phyloP scores from a whole-genome alignment of 2,797 vertebrate genomes.

The Tokudaia tokunoshimensis region DNA sequence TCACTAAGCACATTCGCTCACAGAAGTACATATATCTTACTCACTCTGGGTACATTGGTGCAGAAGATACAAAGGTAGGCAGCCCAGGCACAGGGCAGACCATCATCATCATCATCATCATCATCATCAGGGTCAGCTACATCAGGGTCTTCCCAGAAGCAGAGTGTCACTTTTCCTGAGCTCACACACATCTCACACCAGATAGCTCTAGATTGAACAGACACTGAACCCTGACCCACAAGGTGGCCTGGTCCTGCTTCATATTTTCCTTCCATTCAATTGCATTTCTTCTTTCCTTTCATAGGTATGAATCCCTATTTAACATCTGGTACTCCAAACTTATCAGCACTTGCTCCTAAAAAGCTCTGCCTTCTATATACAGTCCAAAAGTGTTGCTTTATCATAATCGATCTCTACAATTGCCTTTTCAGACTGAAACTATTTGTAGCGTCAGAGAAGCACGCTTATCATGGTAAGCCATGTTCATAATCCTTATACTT shows the following conservation, averaged over 20 bases:
- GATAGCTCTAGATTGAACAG: neutral
- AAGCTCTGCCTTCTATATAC: neutral
- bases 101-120: too few relatives aligned
- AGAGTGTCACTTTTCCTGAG: neutral
- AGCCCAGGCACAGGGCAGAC: rapidly evolving
- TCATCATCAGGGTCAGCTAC: neutral
- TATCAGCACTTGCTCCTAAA: neutral
- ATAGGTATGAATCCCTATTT: neutral
- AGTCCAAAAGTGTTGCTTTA: neutral
- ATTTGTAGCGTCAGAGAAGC: neutral
- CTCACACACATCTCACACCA: neutral
- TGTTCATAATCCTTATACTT: neutral
- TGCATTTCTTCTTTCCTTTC: neutral
- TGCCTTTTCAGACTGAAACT: neutral
- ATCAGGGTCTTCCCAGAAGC: neutral
- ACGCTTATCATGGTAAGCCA: neutral
- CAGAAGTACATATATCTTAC: neutral
- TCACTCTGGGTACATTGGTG: neutral
- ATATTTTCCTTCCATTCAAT: neutral
- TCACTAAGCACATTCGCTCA: neutral
- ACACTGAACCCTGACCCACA: neutral
- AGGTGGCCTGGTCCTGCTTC: neutral
- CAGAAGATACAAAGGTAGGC: neutral
- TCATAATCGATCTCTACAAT: neutral
- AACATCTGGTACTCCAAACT: neutral